Base-by-base conservation (phyloP, 2,113 vertebrate species). In the Serinus canaria region DNA sequence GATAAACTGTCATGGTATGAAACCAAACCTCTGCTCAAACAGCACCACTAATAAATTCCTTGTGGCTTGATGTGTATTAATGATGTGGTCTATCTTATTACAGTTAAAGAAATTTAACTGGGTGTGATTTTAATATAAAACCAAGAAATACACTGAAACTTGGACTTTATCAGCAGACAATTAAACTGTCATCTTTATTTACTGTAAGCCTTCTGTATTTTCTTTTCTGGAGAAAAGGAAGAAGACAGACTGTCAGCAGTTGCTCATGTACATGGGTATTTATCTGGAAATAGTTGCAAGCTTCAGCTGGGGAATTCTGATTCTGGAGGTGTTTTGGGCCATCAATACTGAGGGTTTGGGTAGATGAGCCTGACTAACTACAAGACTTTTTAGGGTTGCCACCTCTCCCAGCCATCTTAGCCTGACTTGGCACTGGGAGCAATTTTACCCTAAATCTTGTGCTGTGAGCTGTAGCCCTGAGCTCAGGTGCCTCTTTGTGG, bases 161-260 rank as follows among this genome's bases (percentile, higher is more conserved):
- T 76, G 6, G 70, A 49, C 24, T 88, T 88, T 53, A 78, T 76
- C 63, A 83, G 85, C 83, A 96, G 44, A n/a, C 28, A 83, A 89
- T 84, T 70, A 74, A 81, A 78, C 52, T 2, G 83, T 85, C 64
- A 58, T 64, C 53, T 90, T 81, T 76, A 47, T 87, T 97, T 95
- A 92, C 92, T 44, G 92, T 96, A 97, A 95, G 12, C 20, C 53
- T 78, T 64, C 41, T 88, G 1, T 39, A 3, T 60, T 89, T 93
- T 90, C 28, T 92, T 28, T 81, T 82, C 92, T 94, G 15, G 9
- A 28, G 41, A 89, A 87, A 46, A 59, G 25, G 53, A 55, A 92
- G 46, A 12, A 47, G 53, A 2, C 25, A 69, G 64, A 44, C 35
- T 80, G 20, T 56, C 55, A 74, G 55, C 25, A 41, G 23, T 88